Evolutionary conservation across 23 tunicate genomes (phyloP).

Genomic region (Halocynthia roretzi): DNA sequence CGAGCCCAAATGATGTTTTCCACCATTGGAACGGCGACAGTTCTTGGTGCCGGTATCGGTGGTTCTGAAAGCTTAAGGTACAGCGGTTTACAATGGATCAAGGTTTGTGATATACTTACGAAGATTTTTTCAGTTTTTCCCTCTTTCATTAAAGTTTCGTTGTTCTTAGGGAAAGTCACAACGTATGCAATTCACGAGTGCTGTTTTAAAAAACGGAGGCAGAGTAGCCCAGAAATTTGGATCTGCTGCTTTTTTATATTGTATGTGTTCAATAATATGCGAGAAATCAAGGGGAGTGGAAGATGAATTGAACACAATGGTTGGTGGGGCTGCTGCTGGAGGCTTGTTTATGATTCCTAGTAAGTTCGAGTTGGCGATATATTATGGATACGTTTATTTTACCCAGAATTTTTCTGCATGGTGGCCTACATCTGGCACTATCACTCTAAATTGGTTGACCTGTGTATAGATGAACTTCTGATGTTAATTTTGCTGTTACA

Average conservation of each 20-base stretch:
- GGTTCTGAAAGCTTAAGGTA: constrained; percentile 71
- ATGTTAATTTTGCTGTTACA: too few species aligned
- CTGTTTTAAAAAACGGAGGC: constrained; percentile 72
- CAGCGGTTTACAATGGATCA: constrained; percentile 60
- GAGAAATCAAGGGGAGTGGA: constrained; percentile 76
- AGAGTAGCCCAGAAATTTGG: constrained; percentile 82
- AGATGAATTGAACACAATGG: constrained; percentile 73
- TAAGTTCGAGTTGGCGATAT: neutral
- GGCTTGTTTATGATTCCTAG: constrained; percentile 14
- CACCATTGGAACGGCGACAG: constrained; percentile 65
- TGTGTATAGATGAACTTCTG: too few species aligned
- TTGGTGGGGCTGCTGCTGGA: constrained; percentile 85
- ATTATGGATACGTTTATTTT: neutral
- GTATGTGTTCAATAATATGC: constrained; percentile 71
- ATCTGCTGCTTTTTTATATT: constrained; percentile 64
- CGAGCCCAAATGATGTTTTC: constrained; percentile 80
- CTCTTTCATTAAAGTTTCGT: neutral
- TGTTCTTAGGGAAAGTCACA: constrained; percentile 45
- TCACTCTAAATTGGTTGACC: too few species aligned
- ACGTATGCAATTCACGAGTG: constrained; percentile 81
- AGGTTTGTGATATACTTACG: constrained; percentile 24
- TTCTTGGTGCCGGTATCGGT: constrained; percentile 57
- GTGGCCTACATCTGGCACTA: too few species aligned
- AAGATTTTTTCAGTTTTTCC: neutral
- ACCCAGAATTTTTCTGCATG: too few species aligned